phyloP scores from a whole-genome alignment of 2,113 vertebrate species.

The Castor canadensis region DNA sequence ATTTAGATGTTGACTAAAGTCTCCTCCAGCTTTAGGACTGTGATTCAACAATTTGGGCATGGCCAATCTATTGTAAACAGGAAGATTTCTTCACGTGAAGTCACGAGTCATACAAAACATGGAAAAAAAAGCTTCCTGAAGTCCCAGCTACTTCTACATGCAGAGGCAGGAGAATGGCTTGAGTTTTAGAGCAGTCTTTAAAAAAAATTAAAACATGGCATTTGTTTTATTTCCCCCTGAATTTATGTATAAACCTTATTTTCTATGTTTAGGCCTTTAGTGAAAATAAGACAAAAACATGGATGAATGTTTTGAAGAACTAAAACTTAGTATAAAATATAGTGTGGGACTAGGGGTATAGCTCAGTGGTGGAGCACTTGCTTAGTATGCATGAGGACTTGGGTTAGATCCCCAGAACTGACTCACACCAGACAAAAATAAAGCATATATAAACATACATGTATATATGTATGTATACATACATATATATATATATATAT shows the following conservation, averaged over 20 bases:
- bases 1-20: neutral
- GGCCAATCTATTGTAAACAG: neutral
- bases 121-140: neutral
- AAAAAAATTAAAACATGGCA: neutral
- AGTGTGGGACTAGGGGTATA: neutral
- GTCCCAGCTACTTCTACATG: neutral
- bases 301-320: neutral
- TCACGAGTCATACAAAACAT: neutral
- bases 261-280: neutral
- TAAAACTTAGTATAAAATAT: neutral
- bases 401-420: neutral
- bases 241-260: conserved; percentile 14
- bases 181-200: neutral
- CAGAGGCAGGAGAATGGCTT: neutral
- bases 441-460: no score
- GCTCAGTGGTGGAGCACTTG: neutral
- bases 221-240: conserved; percentile 31
- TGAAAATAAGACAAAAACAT: conserved; percentile 22
- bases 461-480: no score
- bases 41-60: neutral
- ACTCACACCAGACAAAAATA: no score
- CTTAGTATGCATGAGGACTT: neutral
- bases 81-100: conserved; percentile 3
- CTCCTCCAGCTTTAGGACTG: conserved; percentile 17
- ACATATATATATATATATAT: neutral